A percentile compares a stretch with the other conserved stretches of the same genome.
These are phyloP conservation scores for Tridacna gigas DNA, from an alignment of 2,888 invertebrate genomes.

Conservation along the genomic window DNA sequence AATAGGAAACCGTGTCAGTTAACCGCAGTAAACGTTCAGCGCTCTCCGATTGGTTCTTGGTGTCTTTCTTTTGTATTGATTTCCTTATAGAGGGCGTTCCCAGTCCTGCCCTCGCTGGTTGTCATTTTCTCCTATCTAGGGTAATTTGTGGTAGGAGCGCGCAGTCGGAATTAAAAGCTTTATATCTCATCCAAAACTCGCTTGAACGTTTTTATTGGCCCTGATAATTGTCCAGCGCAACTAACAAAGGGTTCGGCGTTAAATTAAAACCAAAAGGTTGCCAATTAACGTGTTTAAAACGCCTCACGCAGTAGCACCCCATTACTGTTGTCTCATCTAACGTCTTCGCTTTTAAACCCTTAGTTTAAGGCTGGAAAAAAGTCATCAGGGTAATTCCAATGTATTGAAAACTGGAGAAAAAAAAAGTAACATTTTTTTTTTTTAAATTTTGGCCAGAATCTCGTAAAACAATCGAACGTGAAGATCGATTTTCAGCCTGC, in stretches of 20 bases:
- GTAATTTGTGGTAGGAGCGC: constrained; percentile 47
- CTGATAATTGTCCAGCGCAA: constrained; percentile 56
- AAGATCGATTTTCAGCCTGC: too few relatives aligned
- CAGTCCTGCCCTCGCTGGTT: background rate
- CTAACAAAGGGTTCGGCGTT: constrained; percentile 59
- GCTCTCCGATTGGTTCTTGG: constrained; percentile 14
- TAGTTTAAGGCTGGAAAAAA: too few relatives aligned
- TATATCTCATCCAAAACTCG: constrained; percentile 59
- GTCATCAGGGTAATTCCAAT: too few relatives aligned
- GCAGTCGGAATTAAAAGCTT: constrained; percentile 62
- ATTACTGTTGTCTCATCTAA: constrained; percentile 34
- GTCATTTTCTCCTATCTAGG: background rate
- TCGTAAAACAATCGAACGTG: too few relatives aligned
- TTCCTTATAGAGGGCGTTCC: constrained; percentile 21
- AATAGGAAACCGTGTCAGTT: constrained; percentile 13
- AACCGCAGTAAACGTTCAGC: constrained; percentile 5
- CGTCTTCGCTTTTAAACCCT: background rate
- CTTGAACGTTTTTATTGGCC: constrained; percentile 52
- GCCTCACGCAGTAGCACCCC: constrained; percentile 46
- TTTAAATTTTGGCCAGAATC: too few relatives aligned
- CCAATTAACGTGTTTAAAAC: constrained; percentile 62
- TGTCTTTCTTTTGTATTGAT: constrained; percentile 13
- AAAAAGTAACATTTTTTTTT: too few relatives aligned
- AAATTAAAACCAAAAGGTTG: constrained; percentile 62
- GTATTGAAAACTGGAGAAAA: too few relatives aligned